These are phyloP conservation scores for Drosophila eohydei DNA, from an alignment of 2,888 invertebrate genomes.

Conservation along the genomic window DNA sequence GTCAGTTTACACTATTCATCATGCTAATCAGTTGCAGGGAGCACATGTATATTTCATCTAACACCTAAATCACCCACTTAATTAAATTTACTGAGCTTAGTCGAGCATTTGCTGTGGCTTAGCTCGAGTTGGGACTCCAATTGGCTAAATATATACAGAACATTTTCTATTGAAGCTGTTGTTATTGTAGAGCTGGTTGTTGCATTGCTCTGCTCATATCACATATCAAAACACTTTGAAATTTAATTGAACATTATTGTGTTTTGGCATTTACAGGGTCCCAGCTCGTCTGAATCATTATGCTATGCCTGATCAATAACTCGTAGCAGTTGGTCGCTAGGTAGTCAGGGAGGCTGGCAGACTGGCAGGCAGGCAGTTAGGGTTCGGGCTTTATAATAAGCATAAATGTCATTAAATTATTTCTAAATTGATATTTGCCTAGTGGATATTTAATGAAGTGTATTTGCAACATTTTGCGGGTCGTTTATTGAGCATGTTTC, in stretches of 20 bases:
- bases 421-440: constrained; percentile 58
- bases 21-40: constrained; percentile 31
- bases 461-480: constrained; percentile 32
- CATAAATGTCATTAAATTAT: constrained; percentile 61
- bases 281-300: constrained; percentile 28
- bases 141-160: constrained; percentile 7
- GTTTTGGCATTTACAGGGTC: constrained; percentile 19
- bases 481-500: constrained; percentile 30
- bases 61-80: constrained; percentile 42
- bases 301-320: constrained; percentile 29
- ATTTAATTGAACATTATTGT: constrained; percentile 55
- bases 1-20: constrained; percentile 30
- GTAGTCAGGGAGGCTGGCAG: background rate
- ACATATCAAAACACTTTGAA: constrained; percentile 44
- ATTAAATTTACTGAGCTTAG: constrained; percentile 29
- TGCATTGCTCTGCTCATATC: constrained; percentile 15
- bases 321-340: background rate
- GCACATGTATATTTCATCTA: constrained; percentile 6
- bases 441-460: constrained; percentile 58
- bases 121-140: constrained; percentile 3
- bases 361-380: background rate
- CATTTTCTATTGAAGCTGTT: constrained; percentile 8
- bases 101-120: background rate
- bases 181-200: background rate
- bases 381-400: constrained; percentile 37